phyloP scores from a whole-genome alignment of 1,140 invertebrate genomes.

The Cheumatopsyche charites region DNA sequence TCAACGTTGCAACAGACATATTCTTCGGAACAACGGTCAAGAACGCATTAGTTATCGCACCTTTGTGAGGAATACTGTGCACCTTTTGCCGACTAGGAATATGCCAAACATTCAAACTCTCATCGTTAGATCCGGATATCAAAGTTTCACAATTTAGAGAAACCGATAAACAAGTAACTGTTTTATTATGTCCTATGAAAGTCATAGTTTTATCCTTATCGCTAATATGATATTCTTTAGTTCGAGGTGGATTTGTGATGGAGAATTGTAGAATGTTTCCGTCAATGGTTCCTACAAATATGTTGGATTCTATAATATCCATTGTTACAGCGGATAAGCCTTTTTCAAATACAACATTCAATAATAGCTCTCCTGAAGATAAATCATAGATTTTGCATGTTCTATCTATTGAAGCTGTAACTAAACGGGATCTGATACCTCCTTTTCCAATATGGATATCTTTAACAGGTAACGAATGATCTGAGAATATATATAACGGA shows the following conservation, averaged over 20 bases:
- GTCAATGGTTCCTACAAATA: constrained; percentile 75
- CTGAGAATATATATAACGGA: constrained; percentile 71
- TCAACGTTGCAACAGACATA: constrained; percentile 55
- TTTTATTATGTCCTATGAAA: constrained; percentile 70
- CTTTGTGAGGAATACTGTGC: constrained; percentile 73
- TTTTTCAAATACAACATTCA: constrained; percentile 76
- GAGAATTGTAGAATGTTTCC: constrained; percentile 74
- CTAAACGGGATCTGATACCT: constrained; percentile 69
- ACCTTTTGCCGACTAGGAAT: constrained; percentile 74
- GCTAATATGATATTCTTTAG: constrained; percentile 68
- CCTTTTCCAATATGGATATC: constrained; percentile 73
- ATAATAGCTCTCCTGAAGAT: constrained; percentile 67
- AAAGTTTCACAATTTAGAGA: constrained; percentile 72
- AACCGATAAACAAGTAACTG: constrained; percentile 72
- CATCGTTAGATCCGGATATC: constrained; percentile 77
- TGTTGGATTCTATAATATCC: constrained; percentile 70
- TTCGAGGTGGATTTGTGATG: constrained; percentile 69
- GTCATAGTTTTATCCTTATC: constrained; percentile 56
- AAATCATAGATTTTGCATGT: constrained; percentile 84
- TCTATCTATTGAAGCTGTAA: constrained; percentile 79
- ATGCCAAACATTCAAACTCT: constrained; percentile 79
- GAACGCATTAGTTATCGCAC: constrained; percentile 72
- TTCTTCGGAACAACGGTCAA: constrained; percentile 62
- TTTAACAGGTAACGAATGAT: constrained; percentile 78
- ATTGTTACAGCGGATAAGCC: constrained; percentile 72